Evolutionary conservation across 1,140 invertebrate species (phyloP).

Genomic region (Drosophila takahashii): DNA sequence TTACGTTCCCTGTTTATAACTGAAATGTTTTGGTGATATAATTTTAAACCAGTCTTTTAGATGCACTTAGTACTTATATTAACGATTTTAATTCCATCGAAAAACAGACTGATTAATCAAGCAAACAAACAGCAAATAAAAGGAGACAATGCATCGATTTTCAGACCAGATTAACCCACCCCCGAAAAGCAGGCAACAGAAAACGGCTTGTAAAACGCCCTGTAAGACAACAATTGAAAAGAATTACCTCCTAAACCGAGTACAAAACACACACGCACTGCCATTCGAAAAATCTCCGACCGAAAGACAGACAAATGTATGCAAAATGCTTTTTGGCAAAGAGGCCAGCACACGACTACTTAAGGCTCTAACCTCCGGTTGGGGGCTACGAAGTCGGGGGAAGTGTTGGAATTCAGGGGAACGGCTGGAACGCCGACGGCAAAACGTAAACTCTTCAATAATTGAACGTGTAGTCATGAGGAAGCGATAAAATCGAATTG

Average conservation of each 20-base stretch:
- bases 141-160: neutral
- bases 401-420: neutral
- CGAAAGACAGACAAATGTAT: slow-evolving; percentile 36
- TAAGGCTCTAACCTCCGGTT: slow-evolving; percentile 23
- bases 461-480: slow-evolving; percentile 83
- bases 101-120: too few species aligned
- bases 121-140: slow-evolving; percentile 11
- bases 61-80: too few species aligned
- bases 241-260: slow-evolving; percentile 64
- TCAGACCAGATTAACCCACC: neutral
- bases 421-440: slow-evolving; percentile 32
- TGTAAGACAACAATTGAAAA: slow-evolving; percentile 77
- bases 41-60: too few species aligned
- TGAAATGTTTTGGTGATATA: too few species aligned
- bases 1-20: too few species aligned
- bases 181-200: slow-evolving; percentile 19
- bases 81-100: too few species aligned
- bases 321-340: slow-evolving; percentile 59
- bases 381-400: neutral
- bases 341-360: slow-evolving; percentile 37
- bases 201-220: slow-evolving; percentile 70
- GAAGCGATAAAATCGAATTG: slow-evolving; percentile 84
- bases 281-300: slow-evolving; percentile 3
- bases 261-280: slow-evolving; percentile 8
- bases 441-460: slow-evolving; percentile 83